Evolutionary conservation across 92 coral and sea anemone genomes (phyloP).

Genomic region (Bergia puertoricense): DNA sequence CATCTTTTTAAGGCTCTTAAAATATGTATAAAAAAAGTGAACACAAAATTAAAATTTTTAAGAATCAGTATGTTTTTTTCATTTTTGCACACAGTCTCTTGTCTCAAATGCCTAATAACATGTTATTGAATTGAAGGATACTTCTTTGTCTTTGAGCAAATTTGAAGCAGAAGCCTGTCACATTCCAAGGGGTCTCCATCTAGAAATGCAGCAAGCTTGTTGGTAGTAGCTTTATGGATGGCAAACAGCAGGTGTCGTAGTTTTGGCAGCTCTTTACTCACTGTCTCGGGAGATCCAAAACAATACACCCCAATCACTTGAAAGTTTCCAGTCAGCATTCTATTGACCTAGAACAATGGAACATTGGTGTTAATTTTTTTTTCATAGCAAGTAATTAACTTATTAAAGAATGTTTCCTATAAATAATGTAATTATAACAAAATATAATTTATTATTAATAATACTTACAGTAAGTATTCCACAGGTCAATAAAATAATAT

Average conservation of each 20-base stretch:
- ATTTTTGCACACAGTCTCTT: background rate
- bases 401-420: background rate
- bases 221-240: conserved; percentile 70
- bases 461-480: too few relatives aligned
- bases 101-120: background rate
- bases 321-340: conserved; percentile 90
- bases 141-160: conserved; percentile 94
- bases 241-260: conserved; percentile 76
- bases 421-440: too few relatives aligned
- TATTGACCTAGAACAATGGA: conserved; percentile 62
- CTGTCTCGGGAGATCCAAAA: conserved; percentile 87
- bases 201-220: conserved; percentile 67
- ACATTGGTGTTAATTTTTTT: background rate
- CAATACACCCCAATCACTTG: conserved; percentile 86
- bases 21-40: too few relatives aligned
- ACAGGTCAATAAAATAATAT: too few relatives aligned
- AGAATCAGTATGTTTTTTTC: background rate
- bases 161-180: conserved; percentile 80
- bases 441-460: too few relatives aligned
- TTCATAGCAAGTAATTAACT: background rate
- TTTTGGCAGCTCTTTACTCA: conserved; percentile 70
- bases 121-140: conserved; percentile 48
- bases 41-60: too few relatives aligned
- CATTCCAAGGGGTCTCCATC: conserved; percentile 45
- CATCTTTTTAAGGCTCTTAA: too few relatives aligned